Evolutionary conservation across 2,888 invertebrate species (phyloP), one percentile per base, ranked within the genome.

Genomic region (Xanthostigma xanthostigma): DNA sequence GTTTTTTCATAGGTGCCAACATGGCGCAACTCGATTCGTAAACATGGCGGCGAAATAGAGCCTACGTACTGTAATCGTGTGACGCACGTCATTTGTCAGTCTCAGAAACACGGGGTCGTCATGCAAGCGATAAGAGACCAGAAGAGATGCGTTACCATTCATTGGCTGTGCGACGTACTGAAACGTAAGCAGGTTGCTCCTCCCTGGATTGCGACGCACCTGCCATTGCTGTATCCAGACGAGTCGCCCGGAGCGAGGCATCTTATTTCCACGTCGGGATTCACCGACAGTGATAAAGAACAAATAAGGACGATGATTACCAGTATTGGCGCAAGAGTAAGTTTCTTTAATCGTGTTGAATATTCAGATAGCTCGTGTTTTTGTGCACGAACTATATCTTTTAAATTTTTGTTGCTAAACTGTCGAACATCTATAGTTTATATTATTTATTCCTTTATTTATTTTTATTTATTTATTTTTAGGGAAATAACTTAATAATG

Each of bases 171-270:
- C 51, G 97, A 98, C 66, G 85, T 91, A 6, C 79, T 97, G 59
- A 64, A 79, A 17, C 82, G 86, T 44, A 87, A 89, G 57, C 87
- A 87, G 59, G 82, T 96, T 58, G 68, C 83, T 46, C 91, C 95
- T 1, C 97, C 98, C 0, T 95, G 89, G 87, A 86, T 89, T 59
- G 90, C 93, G 10, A 71, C 94, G 42, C 97, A 98, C 68, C 74
- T 97, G 57, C 97, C 97, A 9, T 74, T 76, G 17, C 62, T 67
- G 51, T 66, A 65, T 50, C 55, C 66, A 47, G 72, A 80, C 36
- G 86, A 85, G 53, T 74, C 81, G 3, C 91, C 91, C 10, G 79
- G 83, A 17, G 66, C 72, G 0, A 80, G 82, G 57, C 84, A 87
- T 65, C 79, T 92, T 34, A 85, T 92, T 55, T 81, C 89, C 5